Conservation (phyloP, 2,888 invertebrate genomes). For the Entomobrya proxima region DNA sequence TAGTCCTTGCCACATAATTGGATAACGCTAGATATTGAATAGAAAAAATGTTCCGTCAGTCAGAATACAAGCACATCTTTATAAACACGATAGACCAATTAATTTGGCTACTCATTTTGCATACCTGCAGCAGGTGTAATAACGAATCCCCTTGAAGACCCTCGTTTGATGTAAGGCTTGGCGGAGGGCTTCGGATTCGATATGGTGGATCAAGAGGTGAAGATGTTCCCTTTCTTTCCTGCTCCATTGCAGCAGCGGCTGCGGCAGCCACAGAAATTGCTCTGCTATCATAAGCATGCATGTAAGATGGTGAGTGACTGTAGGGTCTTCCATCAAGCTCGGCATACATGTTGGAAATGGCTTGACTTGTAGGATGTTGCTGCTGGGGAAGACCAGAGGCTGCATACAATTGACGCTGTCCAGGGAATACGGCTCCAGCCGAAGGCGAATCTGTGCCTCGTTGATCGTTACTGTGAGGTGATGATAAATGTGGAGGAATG, state of each 20-base stretch:
- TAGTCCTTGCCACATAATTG: slow-evolving; percentile 98
- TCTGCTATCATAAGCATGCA: slow-evolving; percentile 37
- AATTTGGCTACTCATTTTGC: neutral
- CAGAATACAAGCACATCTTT: slow-evolving; percentile 39
- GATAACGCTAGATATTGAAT: slow-evolving; percentile 85
- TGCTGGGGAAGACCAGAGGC: slow-evolving; percentile 74
- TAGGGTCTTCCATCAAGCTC: slow-evolving; percentile 68
- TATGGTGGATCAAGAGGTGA: slow-evolving; percentile 52
- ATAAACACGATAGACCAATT: neutral
- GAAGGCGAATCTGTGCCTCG: slow-evolving; percentile 82
- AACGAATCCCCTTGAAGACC: slow-evolving; percentile 87
- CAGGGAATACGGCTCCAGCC: slow-evolving; percentile 79
- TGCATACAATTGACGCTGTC: slow-evolving; percentile 65
- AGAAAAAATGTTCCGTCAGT: too few species aligned
- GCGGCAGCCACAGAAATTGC: slow-evolving; percentile 64
- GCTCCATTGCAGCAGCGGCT: slow-evolving; percentile 63
- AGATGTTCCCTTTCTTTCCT: slow-evolving; percentile 60
- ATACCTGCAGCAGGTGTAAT: slow-evolving; percentile 85
- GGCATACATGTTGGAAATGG: slow-evolving; percentile 73
- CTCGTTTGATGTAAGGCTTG: slow-evolving; percentile 76
- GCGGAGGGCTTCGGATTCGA: slow-evolving; percentile 78
- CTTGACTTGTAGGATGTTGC: slow-evolving; percentile 70
- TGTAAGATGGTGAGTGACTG: slow-evolving; percentile 63
- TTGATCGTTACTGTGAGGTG: slow-evolving; percentile 72
- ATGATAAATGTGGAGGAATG: slow-evolving; percentile 71